A percentile compares a stretch with the other conserved stretches of the same genome.
Conservation (phyloP, 2,113 vertebrate species). For the Pelvicachromis taeniatus region DNA sequence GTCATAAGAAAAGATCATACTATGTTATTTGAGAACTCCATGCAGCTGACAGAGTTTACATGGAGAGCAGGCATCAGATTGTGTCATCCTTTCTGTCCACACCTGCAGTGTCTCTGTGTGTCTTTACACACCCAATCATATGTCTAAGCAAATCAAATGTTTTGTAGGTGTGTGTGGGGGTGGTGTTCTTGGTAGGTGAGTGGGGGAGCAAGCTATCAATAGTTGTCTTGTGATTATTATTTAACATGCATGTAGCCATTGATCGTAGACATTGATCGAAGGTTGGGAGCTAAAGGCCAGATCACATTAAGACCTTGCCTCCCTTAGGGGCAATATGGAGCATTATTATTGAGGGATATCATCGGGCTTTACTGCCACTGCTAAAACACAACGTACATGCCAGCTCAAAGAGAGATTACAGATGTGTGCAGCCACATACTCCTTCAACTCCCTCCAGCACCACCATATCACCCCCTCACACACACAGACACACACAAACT, state of each 20-base stretch:
- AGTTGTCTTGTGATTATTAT: conserved; percentile 76
- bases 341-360: conserved; percentile 62
- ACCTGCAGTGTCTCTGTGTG: neutral
- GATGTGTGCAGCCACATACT: neutral
- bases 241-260: conserved; percentile 75
- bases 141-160: neutral
- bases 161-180: neutral
- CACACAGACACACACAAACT: neutral
- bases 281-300: conserved; percentile 69
- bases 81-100: neutral
- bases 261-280: conserved; percentile 67
- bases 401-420: conserved; percentile 38
- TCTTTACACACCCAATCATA: neutral
- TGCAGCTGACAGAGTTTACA: neutral
- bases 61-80: neutral
- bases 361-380: conserved; percentile 41
- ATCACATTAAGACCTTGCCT: conserved; percentile 65
- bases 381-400: conserved; percentile 44
- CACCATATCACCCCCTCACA: neutral
- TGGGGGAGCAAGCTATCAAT: conserved; percentile 52
- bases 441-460: neutral
- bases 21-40: neutral
- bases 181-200: neutral
- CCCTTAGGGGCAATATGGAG: conserved; percentile 62
- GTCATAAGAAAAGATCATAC: neutral